Conservation (phyloP, 2,797 vertebrate genomes). For the Tarsius wallacei region DNA sequence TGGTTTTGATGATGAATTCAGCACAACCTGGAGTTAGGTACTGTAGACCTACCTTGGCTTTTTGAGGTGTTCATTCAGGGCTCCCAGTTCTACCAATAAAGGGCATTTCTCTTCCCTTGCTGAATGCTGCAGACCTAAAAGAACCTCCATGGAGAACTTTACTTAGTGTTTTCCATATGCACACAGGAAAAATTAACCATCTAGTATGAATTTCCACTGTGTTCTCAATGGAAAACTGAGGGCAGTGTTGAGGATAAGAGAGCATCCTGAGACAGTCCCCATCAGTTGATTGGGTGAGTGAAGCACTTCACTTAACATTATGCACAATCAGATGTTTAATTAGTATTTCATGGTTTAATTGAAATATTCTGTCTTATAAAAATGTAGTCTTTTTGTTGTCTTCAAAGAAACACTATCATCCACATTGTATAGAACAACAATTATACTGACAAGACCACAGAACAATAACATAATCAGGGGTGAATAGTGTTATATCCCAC, state of each 20-base stretch:
- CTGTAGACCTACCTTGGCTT: background rate
- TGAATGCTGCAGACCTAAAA: background rate
- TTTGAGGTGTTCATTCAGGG: background rate
- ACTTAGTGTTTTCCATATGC: background rate
- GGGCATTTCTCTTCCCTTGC: background rate
- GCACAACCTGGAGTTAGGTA: background rate
- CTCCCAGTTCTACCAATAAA: background rate
- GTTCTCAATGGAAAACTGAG: background rate
- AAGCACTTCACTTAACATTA: background rate
- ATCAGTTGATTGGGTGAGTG: background rate
- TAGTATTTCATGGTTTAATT: slow-evolving; percentile 45
- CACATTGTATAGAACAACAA: slow-evolving; percentile 7
- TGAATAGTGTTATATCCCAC: background rate
- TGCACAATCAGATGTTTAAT: background rate
- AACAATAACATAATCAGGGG: slow-evolving; percentile 78
- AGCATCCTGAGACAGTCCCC: background rate
- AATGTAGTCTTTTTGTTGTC: slow-evolving; percentile 17
- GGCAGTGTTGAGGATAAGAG: background rate
- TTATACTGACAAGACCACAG: slow-evolving; percentile 44
- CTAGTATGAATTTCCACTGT: background rate
- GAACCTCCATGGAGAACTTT: background rate
- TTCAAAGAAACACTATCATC: slow-evolving; percentile 32
- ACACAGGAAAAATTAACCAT: background rate
- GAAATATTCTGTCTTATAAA: slow-evolving; percentile 30
- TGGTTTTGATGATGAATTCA: background rate